These are phyloP conservation scores for Cistogaster globosa DNA, from an alignment of 2,888 invertebrate species.

Conservation along the genomic window DNA sequence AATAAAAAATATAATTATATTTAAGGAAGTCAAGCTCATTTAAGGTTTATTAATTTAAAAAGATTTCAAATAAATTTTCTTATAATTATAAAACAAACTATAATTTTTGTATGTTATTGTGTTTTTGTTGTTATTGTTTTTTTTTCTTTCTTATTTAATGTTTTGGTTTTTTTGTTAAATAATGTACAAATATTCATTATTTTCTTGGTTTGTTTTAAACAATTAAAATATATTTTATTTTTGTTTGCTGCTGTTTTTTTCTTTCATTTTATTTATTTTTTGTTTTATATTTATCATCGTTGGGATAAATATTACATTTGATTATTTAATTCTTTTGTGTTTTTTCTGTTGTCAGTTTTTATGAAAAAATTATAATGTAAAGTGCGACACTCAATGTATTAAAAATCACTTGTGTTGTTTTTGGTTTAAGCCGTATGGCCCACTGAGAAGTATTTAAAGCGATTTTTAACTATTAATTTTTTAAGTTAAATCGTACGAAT, in stretches of 20 bases:
- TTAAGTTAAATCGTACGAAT: too few relatives aligned
- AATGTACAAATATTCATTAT: conserved; percentile 62
- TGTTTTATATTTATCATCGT: conserved; percentile 69
- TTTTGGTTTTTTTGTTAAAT: conserved; percentile 49
- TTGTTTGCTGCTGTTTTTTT: conserved; percentile 48
- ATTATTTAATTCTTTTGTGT: conserved; percentile 36
- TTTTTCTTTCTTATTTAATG: neutral
- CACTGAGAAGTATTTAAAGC: too few relatives aligned
- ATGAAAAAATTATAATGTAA: neutral
- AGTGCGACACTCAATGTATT: neutral
- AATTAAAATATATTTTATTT: conserved; percentile 54
- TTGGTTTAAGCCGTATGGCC: neutral
- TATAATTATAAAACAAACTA: neutral
- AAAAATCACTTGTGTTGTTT: too few relatives aligned
- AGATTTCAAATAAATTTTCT: too few relatives aligned
- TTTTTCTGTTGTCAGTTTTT: conserved; percentile 1
- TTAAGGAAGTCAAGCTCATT: too few relatives aligned
- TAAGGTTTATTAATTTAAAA: too few relatives aligned
- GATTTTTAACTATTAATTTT: too few relatives aligned
- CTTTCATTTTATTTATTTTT: too few relatives aligned
- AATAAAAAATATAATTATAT: too few relatives aligned
- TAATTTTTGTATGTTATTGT: conserved; percentile 10
- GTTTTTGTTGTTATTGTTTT: neutral
- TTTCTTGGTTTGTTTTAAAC: conserved; percentile 62
- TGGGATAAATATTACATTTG: conserved; percentile 73